These are phyloP conservation scores for Eurosta solidaginis DNA, from an alignment of 1,140 invertebrate genomes.

Conservation along the genomic window DNA sequence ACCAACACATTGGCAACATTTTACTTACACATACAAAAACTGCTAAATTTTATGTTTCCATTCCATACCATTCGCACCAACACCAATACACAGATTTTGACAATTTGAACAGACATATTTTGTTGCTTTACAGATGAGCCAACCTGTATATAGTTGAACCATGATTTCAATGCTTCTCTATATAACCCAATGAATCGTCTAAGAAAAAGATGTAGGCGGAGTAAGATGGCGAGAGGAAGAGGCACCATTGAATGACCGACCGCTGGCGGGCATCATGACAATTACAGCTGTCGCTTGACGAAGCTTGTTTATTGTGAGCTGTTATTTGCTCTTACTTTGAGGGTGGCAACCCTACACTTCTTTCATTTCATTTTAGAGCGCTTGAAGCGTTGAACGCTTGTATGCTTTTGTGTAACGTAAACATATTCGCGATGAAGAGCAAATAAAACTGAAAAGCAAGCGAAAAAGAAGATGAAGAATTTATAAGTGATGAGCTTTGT, in stretches of 20 bases:
- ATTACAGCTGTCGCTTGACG: constrained; percentile 50
- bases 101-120: too few relatives aligned
- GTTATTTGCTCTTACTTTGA: neutral
- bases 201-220: neutral
- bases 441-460: constrained; percentile 25
- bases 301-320: constrained; percentile 30
- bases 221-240: neutral
- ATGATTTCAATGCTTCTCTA: too few relatives aligned
- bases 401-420: neutral
- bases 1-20: too few relatives aligned
- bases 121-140: too few relatives aligned
- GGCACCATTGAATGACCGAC: constrained; percentile 16
- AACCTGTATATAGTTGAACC: too few relatives aligned
- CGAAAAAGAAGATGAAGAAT: neutral
- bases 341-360: constrained; percentile 5
- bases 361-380: neutral
- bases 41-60: too few relatives aligned
- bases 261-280: constrained; percentile 55
- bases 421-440: constrained; percentile 25
- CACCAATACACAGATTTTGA: too few relatives aligned
- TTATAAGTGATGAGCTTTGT: neutral
- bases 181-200: neutral
- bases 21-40: too few relatives aligned
- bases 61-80: too few relatives aligned
- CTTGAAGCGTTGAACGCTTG: neutral